Evolutionary conservation across 1,140 invertebrate species (phyloP).

Genomic region (Thaumetopoea pityocampa): DNA sequence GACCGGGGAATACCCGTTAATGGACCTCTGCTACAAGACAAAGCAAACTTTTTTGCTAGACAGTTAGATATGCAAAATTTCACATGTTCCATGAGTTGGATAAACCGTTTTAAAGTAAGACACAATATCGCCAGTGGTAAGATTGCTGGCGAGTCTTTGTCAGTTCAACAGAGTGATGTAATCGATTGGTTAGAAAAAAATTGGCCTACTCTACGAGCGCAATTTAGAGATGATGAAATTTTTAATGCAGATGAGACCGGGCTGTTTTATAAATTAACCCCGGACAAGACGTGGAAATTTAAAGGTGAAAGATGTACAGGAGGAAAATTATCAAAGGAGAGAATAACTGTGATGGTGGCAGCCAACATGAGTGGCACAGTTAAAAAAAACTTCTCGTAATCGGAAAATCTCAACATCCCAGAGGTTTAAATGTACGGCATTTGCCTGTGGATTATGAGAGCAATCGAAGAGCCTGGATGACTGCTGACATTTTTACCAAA

Average conservation of each 20-base stretch:
- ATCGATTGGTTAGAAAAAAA: conserved; percentile 4
- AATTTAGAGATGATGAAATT: conserved; percentile 37
- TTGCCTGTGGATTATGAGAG: conserved; percentile 27
- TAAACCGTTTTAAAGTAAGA: conserved; percentile 4
- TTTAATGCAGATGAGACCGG: conserved; percentile 65
- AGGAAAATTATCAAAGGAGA: conserved; percentile 29
- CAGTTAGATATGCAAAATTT: conserved; percentile 7
- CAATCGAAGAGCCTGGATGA: conserved; percentile 27
- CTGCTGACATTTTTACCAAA: conserved; percentile 21
- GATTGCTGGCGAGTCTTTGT: conserved; percentile 14
- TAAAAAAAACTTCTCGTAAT: conserved; percentile 57
- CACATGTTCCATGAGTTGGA: conserved; percentile 3
- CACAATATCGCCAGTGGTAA: conserved; percentile 13
- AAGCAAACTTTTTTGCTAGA: conserved; percentile 24
- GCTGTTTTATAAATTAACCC: conserved; percentile 51
- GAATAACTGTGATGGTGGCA: conserved; percentile 29
- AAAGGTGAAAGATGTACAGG: conserved; percentile 37
- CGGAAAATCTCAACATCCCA: conserved; percentile 22
- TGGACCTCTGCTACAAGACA: conserved; percentile 22
- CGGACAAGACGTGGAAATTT: conserved; percentile 41
- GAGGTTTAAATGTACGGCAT: conserved; percentile 19
- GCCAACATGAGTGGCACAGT: conserved; percentile 44
- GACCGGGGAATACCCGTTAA: conserved; percentile 15
- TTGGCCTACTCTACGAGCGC: conserved; percentile 21
- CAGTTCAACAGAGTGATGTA: conserved; percentile 15